Base-by-base conservation (phyloP, 2,113 vertebrate species). In the Strigops habroptila region DNA sequence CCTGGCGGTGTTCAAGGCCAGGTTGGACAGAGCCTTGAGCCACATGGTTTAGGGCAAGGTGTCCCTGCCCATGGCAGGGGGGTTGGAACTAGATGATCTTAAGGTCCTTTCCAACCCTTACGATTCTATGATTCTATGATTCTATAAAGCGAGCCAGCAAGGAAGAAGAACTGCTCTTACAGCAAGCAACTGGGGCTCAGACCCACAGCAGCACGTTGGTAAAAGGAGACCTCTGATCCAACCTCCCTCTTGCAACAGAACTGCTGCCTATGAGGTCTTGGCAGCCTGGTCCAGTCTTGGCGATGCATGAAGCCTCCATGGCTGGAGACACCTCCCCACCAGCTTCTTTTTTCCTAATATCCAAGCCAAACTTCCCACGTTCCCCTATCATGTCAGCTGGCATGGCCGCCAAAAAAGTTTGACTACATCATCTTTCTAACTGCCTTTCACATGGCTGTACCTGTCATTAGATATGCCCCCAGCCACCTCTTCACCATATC, bases 181-280 rank as follows among this genome's bases (percentile, higher is more conserved):
- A 48, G 49, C 60, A 65, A 0, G 3, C 8, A 70, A 69, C 14
- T 3, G 3, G 24, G 64, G 25, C 46, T 78, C 0, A 0, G 78
- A 55, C 22, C 28, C 71, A 53, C 24, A 23, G 43, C 12, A 76
- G 30, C 10, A 22, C 0, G 0, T 5, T 35, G 25, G 3, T 28
- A 49, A 37, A 53, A 64, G 52, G 10, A 43, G 35, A 39, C 25
- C 52, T 64, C 63, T 35, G 63, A 82, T 22, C 13, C 57, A 82
- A 13, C 16, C 18, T 53, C 57, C 11, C 52, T 82, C 76, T 71
- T 23, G 19, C 51, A 68, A 55, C 39, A 65, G 11, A 18, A 64
- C 33, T 12, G 21, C 3, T 77, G 59, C 35, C 73, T 81, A 2
- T 6, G 27, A 70, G 44, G 78, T 39, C 17, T 15, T 65, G 64